phyloP scores from a whole-genome alignment of 1,140 invertebrate genomes.

The Lordiphosa clarofinis region DNA sequence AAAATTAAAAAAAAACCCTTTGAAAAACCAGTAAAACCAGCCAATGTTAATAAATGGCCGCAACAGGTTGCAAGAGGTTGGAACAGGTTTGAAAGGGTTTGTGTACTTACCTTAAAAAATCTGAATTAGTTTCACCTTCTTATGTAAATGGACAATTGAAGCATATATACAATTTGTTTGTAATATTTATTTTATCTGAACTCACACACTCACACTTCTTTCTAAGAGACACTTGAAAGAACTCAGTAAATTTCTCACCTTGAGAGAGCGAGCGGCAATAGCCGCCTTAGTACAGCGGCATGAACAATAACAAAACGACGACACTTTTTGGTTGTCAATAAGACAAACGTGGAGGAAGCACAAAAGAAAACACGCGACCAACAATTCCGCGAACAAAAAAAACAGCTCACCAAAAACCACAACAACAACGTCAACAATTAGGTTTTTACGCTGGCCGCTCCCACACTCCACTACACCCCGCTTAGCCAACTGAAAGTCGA shows the following conservation, averaged over 20 bases:
- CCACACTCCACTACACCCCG: constrained; percentile 27
- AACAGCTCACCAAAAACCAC: not conserved
- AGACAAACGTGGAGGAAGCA: constrained; percentile 22
- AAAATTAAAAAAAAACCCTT: too few relatives aligned
- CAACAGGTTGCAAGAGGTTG: too few relatives aligned
- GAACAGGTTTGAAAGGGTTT: too few relatives aligned
- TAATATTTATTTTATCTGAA: constrained; percentile 61
- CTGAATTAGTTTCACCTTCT: constrained; percentile 29
- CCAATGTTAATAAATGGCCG: too few relatives aligned
- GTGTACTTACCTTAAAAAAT: constrained; percentile 20
- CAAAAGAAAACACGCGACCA: constrained; percentile 52
- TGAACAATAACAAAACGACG: constrained; percentile 22
- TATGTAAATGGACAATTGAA: too few relatives aligned
- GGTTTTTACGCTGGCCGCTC: constrained; percentile 11
- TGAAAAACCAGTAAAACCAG: too few relatives aligned
- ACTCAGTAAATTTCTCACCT: constrained; percentile 71
- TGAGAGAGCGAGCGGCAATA: constrained; percentile 60
- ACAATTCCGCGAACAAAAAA: constrained; percentile 51
- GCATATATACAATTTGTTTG: constrained; percentile 16
- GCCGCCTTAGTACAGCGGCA: constrained; percentile 56
- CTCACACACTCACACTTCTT: constrained; percentile 17
- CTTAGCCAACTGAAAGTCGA: constrained; percentile 16
- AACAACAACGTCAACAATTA: constrained; percentile 39
- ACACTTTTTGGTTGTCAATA: constrained; percentile 48
- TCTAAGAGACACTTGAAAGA: constrained; percentile 60